These are phyloP conservation scores for Macrophya annulata DNA, from an alignment of 2,888 invertebrate genomes.

Conservation along the genomic window DNA sequence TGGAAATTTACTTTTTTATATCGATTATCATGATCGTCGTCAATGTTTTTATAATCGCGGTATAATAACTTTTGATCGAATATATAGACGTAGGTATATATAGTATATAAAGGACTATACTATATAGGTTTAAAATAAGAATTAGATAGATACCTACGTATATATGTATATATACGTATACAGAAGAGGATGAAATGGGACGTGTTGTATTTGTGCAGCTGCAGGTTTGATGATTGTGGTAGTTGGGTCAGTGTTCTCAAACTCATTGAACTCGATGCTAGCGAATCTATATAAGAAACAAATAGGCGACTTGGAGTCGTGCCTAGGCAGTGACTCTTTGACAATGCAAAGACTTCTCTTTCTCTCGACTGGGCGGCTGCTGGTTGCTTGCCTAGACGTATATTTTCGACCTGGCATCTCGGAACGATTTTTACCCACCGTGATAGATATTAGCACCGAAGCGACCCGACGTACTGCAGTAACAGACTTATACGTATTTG, in stretches of 20 bases:
- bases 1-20: not conserved
- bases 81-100: not conserved
- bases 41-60: not conserved
- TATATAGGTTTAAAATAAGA: not conserved
- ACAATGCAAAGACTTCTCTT: slow-evolving; percentile 74
- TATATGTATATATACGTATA: not conserved
- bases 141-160: not conserved
- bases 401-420: slow-evolving; percentile 51
- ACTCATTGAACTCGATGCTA: slow-evolving; percentile 50
- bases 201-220: not conserved
- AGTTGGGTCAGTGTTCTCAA: slow-evolving; percentile 54
- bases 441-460: not conserved
- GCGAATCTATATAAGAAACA: slow-evolving; percentile 53
- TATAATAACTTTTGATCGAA: not conserved
- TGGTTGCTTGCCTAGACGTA: slow-evolving; percentile 13
- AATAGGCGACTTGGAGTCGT: slow-evolving; percentile 72
- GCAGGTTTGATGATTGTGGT: not conserved
- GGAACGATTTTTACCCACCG: slow-evolving; percentile 6
- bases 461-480: not conserved
- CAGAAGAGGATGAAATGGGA: not conserved
- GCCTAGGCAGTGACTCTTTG: slow-evolving; percentile 77
- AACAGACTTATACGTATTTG: not conserved
- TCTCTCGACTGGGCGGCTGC: slow-evolving; percentile 37
- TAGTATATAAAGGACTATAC: too few relatives aligned
- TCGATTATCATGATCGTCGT: slow-evolving; percentile 10